Conservation (phyloP, 2,113 vertebrate genomes). For the Caracal caracal region DNA sequence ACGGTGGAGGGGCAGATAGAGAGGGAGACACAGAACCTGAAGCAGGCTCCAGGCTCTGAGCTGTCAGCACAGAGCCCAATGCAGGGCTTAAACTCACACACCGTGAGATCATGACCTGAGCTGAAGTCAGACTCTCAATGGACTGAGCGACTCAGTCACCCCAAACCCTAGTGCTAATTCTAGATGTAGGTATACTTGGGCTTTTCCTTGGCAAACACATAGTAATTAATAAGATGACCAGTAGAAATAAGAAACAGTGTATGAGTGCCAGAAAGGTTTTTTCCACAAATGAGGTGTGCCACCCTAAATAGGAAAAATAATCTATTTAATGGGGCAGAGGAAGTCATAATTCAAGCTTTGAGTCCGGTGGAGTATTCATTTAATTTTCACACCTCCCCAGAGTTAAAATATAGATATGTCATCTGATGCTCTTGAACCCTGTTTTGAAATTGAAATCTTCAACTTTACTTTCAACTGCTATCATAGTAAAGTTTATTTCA, state of each 20-base stretch:
- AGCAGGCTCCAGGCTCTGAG: too few relatives aligned
- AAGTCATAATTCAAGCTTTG: not conserved
- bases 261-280: not conserved
- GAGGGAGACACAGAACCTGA: too few relatives aligned
- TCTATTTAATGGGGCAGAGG: not conserved
- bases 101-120: too few relatives aligned
- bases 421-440: not conserved
- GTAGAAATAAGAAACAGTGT: not conserved
- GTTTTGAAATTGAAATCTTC: slow-evolving; percentile 29
- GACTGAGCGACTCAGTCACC: too few relatives aligned
- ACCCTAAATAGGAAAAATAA: not conserved
- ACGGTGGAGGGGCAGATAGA: too few relatives aligned
- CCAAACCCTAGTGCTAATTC: not conserved
- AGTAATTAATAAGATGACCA: slow-evolving; percentile 21
- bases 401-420: not conserved
- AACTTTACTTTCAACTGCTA: not conserved
- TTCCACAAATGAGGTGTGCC: not conserved
- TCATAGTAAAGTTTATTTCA: not conserved
- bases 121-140: too few relatives aligned
- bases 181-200: not conserved
- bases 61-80: too few relatives aligned
- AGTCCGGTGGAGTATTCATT: not conserved
- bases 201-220: not conserved
- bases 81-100: too few relatives aligned
- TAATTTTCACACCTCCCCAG: slow-evolving; percentile 41